Base-by-base conservation (phyloP, 2,113 vertebrate genomes). In the Sclerurus mexicanus region DNA sequence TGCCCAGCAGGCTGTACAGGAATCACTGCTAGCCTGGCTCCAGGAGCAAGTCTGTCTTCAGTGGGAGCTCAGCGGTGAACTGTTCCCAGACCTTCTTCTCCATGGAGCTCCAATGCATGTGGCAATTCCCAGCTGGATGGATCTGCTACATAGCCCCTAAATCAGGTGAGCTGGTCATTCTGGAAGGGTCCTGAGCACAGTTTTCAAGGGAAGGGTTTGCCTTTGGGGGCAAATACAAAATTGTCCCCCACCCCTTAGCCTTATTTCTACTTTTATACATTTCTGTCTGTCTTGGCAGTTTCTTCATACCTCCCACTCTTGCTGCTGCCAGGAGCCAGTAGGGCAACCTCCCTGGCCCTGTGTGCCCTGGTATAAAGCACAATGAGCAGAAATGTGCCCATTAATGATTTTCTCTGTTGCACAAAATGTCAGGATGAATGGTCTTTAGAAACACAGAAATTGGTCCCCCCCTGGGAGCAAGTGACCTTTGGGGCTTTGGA, bases 81-180 rank as follows among this genome's bases (percentile, higher is more conserved):
- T 27, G 39, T 31, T 42, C 23, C 42, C 52, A 72, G 37, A 62
- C 6, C 13, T 78, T 55, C 28, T 66, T 58, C 40, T 50, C 55
- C 12, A 2, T 4, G 30, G 60, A 40, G 28, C 46, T 84, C 42
- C 37, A 39, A 25, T 0, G 0, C 23, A 5, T 1, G 10, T 16
- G 47, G 42, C 19, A 47, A 7, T 14, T 94, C 44, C 47, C 74
- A 30, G 18, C 10, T 24, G 2, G 9, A 53, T 0, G 1, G 22
- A 7, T 28, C 56, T 37, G 15, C 67, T n/a, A n/a, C 5, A 3
- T 14, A 44, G 58, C 46, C 16, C 28, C 25, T 72, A 20, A 8
- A 55, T 23, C 24, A 40, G 30, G 15, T 63, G 77, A 37, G 37
- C 33, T 22, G 23, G 10, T n/a, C 30, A 8, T 10, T 9, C 33